Evolutionary conservation across 2,797 vertebrate species (phyloP).

Genomic region (Crossoptilon crossoptilon): DNA sequence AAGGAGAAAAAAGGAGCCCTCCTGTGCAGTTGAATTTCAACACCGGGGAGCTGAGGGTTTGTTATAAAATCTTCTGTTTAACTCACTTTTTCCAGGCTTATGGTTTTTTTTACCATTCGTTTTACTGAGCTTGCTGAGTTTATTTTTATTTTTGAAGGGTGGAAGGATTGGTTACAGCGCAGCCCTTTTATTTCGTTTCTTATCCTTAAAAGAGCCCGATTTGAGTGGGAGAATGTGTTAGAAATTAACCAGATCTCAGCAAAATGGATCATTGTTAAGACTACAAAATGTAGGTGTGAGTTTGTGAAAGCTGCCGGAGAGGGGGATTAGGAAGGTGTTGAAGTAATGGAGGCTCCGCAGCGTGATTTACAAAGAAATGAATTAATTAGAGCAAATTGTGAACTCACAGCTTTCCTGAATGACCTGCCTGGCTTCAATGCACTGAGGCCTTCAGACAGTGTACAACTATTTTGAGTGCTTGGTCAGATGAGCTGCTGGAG

Average conservation of each 20-base stretch:
- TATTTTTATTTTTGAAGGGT: slow-evolving; percentile 52
- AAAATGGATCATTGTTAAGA: slow-evolving; percentile 50
- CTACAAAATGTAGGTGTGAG: slow-evolving; percentile 55
- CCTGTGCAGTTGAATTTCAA: slow-evolving; percentile 47
- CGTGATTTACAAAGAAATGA: slow-evolving; percentile 53
- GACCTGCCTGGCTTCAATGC: background rate
- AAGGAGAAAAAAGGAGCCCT: slow-evolving; percentile 26
- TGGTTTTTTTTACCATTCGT: background rate
- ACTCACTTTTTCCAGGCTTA: slow-evolving; percentile 41
- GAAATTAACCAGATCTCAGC: slow-evolving; percentile 24
- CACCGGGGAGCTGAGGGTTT: background rate
- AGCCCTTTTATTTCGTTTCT: slow-evolving; percentile 53
- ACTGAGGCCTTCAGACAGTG: background rate
- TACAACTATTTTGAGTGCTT: background rate
- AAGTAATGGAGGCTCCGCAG: slow-evolving; percentile 53
- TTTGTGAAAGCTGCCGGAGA: slow-evolving; percentile 26
- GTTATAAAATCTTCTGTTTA: slow-evolving; percentile 54
- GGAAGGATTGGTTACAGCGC: slow-evolving; percentile 55
- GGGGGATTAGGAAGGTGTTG: slow-evolving; percentile 48
- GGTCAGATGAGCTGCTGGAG: background rate
- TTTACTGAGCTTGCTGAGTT: slow-evolving; percentile 42
- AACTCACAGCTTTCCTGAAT: background rate
- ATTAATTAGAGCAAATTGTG: slow-evolving; percentile 56
- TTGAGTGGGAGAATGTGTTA: slow-evolving; percentile 54
- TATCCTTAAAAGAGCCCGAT: slow-evolving; percentile 34